Evolutionary conservation across 2,797 vertebrate species (phyloP), one percentile per base, ranked within the genome.

Genomic region (Rhinatrema bivittatum): DNA sequence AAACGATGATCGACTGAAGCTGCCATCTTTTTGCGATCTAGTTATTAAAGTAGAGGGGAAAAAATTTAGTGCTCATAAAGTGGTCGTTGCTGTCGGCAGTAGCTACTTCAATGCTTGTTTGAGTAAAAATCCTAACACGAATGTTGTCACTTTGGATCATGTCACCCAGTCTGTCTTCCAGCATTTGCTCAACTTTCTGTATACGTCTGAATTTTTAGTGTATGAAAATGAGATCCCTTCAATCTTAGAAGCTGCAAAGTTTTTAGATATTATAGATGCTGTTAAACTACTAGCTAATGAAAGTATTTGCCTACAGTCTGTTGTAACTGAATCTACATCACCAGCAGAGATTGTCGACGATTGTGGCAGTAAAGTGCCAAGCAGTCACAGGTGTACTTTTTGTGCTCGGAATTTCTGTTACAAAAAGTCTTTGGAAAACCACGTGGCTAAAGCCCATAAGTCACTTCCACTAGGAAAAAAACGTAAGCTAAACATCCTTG

Each of bases 71-170:
- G 93, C 90, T 5, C 96, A 99, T 60, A 99, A 94, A 70, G 94
- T 91, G 29, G 92, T 99, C 2, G 76, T 98, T 48, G 94, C 96
- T 9, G 93, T 97, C 7, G 95, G 96, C 12, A 98, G 96, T 68
- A 95, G 91, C 74, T 98, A 98, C 60, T 98, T 99, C 55, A 88
- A 98, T 5, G 88, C 91, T 0, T 89, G 91, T 50, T 74, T 99
- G 54, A 94, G 87, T 50, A 91, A 91, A 72, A 92, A 91, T 62
- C 89, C 91, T 1, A 76, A 77, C 25, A 74, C 82, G 0, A 78
- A 82, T 32, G 85, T 78, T 0, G 80, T 98, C 59, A 91, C 80
- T 0, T 74, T 99, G 56, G 91, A 99, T 63, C 89, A 97, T 2
- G 89, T 97, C 51, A 91, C 91, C 7, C 87, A 90, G 56, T 86